These are phyloP conservation scores for Athalia rosae DNA, from an alignment of 2,888 invertebrate species.

Conservation along the genomic window DNA sequence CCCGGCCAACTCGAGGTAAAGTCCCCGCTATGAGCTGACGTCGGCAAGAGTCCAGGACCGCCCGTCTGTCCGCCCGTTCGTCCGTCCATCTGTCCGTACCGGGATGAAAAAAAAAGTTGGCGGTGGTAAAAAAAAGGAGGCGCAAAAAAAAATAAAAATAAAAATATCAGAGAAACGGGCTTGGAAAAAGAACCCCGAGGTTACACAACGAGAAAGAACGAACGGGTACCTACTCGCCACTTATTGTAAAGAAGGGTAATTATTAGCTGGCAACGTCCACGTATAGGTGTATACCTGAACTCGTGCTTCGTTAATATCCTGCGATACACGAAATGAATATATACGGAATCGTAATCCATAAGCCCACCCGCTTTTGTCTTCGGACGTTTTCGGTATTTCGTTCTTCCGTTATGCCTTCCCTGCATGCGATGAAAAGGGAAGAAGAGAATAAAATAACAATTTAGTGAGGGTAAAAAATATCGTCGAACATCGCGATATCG, in stretches of 20 bases:
- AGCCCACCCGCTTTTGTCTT: no score
- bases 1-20: constrained; percentile 41
- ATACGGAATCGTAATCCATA: no score
- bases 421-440: no score
- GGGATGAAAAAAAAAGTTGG: constrained; percentile 6
- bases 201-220: not conserved
- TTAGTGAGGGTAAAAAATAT: no score
- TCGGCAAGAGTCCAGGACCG: constrained; percentile 35
- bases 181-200: not conserved
- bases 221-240: not conserved
- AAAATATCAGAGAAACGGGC: not conserved
- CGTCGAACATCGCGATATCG: no score
- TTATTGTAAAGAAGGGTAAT: not conserved
- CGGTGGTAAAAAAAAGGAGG: not conserved
- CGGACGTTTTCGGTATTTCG: no score
- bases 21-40: constrained; percentile 32
- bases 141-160: not conserved
- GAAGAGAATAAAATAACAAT: no score
- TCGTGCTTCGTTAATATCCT: no score
- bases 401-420: no score
- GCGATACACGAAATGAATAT: no score
- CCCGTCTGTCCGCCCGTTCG: not conserved
- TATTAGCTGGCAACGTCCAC: no score
- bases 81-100: constrained; percentile 28
- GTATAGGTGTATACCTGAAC: no score